phyloP scores from a whole-genome alignment of 2,113 vertebrate species.

The Oncorhynchus masou region DNA sequence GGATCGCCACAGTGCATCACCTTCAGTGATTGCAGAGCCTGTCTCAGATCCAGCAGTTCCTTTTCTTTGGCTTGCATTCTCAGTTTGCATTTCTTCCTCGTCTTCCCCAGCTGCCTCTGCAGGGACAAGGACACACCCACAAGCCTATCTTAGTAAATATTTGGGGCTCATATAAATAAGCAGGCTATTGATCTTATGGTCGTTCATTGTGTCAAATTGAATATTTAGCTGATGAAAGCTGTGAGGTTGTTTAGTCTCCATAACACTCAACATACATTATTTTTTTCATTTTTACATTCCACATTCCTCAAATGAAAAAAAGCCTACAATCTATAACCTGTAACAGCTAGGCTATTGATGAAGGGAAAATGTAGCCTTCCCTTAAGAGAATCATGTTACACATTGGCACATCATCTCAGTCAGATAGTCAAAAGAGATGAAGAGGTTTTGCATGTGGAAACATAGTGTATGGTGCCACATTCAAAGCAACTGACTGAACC shows the following conservation, averaged over 20 bases:
- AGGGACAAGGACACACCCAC: neutral
- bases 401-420: neutral
- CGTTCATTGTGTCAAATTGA: neutral
- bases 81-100: slow-evolving; percentile 17
- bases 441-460: neutral
- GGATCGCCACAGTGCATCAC: slow-evolving; percentile 2
- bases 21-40: slow-evolving; percentile 23
- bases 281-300: neutral
- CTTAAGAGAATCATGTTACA: neutral
- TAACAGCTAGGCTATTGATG: neutral
- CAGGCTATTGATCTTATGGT: neutral
- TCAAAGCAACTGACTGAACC: slow-evolving; percentile 3
- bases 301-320: neutral
- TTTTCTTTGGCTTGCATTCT: slow-evolving; percentile 30
- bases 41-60: slow-evolving; percentile 22
- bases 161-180: neutral
- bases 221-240: neutral
- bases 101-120: slow-evolving; percentile 30
- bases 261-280: neutral
- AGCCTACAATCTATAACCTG: neutral
- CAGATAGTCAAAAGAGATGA: neutral
- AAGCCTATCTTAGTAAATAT: neutral
- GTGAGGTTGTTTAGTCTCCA: neutral
- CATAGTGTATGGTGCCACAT: slow-evolving; percentile 1
- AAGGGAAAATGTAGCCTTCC: too few species aligned